phyloP scores from a whole-genome alignment of 2,113 vertebrate genomes.

The Onychostruthus taczanowskii region DNA sequence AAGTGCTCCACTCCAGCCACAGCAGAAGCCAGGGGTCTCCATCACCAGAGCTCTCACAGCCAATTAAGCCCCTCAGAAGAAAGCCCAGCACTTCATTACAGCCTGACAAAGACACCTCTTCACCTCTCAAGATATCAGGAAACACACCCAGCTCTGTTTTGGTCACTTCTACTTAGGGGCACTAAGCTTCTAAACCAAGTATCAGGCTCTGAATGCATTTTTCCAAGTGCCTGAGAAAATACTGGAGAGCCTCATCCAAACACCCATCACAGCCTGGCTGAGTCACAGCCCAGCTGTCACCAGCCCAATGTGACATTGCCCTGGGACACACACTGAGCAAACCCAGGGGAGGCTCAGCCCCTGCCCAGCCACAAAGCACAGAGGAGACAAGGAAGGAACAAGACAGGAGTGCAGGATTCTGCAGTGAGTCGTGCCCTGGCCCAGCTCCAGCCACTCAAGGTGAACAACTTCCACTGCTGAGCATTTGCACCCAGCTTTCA shows the following conservation, averaged over 20 bases:
- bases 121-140: not conserved
- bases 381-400: not conserved
- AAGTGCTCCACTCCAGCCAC: not conserved
- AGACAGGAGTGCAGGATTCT: not conserved
- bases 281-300: not conserved
- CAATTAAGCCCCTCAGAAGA: not conserved
- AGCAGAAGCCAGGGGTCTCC: not conserved
- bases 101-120: not conserved
- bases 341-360: not conserved
- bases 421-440: slow-evolving; percentile 3
- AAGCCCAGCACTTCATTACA: not conserved
- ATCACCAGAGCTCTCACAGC: not conserved
- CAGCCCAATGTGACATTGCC: not conserved
- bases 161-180: not conserved
- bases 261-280: not conserved
- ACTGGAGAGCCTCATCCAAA: not conserved
- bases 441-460: slow-evolving; percentile 16
- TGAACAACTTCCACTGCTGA: slow-evolving; percentile 8
- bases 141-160: not conserved
- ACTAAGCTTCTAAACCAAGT: not conserved
- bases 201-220: not conserved
- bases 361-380: not conserved
- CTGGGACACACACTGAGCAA: not conserved
- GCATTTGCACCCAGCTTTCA: not conserved
- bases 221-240: not conserved